Evolutionary conservation across 2,797 vertebrate genomes (phyloP), one percentile per base, ranked within the genome.

Genomic region (Macropodus opercularis): DNA sequence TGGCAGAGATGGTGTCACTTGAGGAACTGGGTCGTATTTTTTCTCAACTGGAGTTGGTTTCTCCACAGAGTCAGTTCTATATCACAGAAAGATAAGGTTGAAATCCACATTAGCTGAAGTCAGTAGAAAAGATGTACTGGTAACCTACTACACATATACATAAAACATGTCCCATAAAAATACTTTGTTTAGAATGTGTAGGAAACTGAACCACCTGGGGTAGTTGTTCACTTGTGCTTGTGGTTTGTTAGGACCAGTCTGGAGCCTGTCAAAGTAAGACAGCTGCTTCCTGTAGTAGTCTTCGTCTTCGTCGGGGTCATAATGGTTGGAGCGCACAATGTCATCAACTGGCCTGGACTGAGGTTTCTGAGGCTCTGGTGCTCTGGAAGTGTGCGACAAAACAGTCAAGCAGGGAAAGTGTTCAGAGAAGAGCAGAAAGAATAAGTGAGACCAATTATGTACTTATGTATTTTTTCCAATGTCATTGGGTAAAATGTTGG

Each of bases 251-350:
- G 93, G 69, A 21, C 89, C 87, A 0, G 65, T 1, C 54, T 90
- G 90, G 39, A 91, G 79, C 36, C 95, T 93, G 78, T 98, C 96
- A 18, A 99, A 98, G 85, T 95, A 98, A 0, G 97, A 98, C 69
- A 98, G 93, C 90, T 99, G 97, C 66, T 99, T 98, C 47, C 95
- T 93, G 73, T 98, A 99, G 73, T 97, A 98, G 41, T 99, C 97
- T 64, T 98, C 97, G 12, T 99, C 97, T 47, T 98, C 96, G 27
- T 99, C 95, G 0, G 96, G 96, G 64, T 98, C 90, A 0, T 97
- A 96, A 63, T 96, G 94, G 80, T 97, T 97, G n/a, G 96, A 92
- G 47, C 96, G 96, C 42, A 98, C 92, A 0, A 98, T 95, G 56
- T 98, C 96, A 81, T 97, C 95, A 3, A 90, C 89, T 4, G 86